Percentiles rank a stretch among this genome's conserved stretches.
Evolutionary conservation across 2,113 vertebrate genomes (phyloP).

Genomic region (Saccopteryx bilineata): DNA sequence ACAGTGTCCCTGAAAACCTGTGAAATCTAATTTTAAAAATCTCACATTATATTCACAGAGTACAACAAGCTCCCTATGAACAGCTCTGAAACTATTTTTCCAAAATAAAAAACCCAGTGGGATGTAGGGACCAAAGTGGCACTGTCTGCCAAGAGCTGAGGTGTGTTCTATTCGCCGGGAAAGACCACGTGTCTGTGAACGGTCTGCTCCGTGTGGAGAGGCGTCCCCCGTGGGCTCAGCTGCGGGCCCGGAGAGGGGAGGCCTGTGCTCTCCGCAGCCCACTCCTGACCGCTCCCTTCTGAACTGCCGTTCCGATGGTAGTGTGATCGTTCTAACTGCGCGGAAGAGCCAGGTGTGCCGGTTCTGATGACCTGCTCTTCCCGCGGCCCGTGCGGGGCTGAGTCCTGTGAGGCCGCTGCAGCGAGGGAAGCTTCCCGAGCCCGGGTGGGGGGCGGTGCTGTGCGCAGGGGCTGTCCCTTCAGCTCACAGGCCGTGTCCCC

Average conservation of each 20-base stretch:
- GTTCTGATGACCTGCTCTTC: slow-evolving; percentile 72
- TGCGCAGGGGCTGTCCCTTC: too few relatives aligned
- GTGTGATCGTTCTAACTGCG: slow-evolving; percentile 80
- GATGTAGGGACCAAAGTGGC: slow-evolving; percentile 76
- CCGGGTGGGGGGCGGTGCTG: neutral
- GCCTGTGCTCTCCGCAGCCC: slow-evolving; percentile 79
- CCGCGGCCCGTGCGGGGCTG: slow-evolving; percentile 61
- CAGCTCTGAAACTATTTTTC: slow-evolving; percentile 84
- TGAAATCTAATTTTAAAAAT: slow-evolving; percentile 78
- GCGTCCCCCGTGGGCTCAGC: slow-evolving; percentile 62
- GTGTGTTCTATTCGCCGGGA: slow-evolving; percentile 81
- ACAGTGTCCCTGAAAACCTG: neutral
- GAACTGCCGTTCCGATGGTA: slow-evolving; percentile 71
- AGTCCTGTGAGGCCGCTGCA: slow-evolving; percentile 44
- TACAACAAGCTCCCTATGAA: slow-evolving; percentile 73
- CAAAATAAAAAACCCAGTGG: slow-evolving; percentile 87
- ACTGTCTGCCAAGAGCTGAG: slow-evolving; percentile 84
- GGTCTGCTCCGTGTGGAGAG: slow-evolving; percentile 77
- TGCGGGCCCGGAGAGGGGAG: slow-evolving; percentile 65
- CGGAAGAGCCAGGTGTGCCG: slow-evolving; percentile 68
- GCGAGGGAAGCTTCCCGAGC: slow-evolving; percentile 40
- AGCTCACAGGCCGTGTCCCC: too few relatives aligned
- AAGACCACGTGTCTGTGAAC: slow-evolving; percentile 81
- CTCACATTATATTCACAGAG: slow-evolving; percentile 69
- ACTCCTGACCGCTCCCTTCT: slow-evolving; percentile 45